Evolutionary conservation across 1,140 invertebrate genomes (phyloP).

Genomic region (Coboldia fuscipes): DNA sequence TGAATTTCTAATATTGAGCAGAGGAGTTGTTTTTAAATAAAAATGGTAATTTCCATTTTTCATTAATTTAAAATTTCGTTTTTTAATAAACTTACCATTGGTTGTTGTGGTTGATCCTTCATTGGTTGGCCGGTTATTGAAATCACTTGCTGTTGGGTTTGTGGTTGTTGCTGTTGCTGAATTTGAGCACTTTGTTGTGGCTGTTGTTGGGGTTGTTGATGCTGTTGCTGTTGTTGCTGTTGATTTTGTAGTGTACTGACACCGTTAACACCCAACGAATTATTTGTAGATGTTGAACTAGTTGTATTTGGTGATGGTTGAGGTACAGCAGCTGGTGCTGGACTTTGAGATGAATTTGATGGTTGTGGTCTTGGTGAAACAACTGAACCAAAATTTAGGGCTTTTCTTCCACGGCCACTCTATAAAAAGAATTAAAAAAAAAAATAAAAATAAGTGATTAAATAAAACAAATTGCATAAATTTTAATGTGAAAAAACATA

Average conservation of each 20-base stretch:
- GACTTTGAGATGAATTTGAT: constrained; percentile 12
- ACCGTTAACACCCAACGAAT: constrained; percentile 5
- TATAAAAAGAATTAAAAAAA: constrained; percentile 2
- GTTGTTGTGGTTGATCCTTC: constrained; percentile 22
- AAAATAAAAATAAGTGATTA: background rate
- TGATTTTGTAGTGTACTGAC: too few relatives aligned
- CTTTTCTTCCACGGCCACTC: constrained; percentile 4
- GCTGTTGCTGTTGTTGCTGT: constrained; percentile 12
- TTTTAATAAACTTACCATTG: constrained; percentile 17
- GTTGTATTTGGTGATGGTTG: constrained; percentile 21
- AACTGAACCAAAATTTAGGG: constrained; percentile 8
- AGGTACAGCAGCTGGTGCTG: constrained; percentile 15
- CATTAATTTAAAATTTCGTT: too few relatives aligned
- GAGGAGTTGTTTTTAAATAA: too few relatives aligned
- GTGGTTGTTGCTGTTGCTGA: constrained; percentile 14
- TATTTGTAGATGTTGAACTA: constrained; percentile 1
- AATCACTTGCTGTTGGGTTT: constrained; percentile 19
- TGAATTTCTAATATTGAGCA: too few relatives aligned
- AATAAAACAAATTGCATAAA: background rate
- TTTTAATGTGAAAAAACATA: too few relatives aligned
- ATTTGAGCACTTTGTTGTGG: constrained; percentile 6
- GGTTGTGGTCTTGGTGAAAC: constrained; percentile 13
- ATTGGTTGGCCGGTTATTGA: constrained; percentile 22
- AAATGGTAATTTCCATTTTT: too few relatives aligned
- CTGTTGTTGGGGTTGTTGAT: constrained; percentile 10